Percentiles rank a stretch among this genome's conserved stretches.
Conservation (phyloP, 2,797 vertebrate species). For the Pachyuromys duprasi region DNA sequence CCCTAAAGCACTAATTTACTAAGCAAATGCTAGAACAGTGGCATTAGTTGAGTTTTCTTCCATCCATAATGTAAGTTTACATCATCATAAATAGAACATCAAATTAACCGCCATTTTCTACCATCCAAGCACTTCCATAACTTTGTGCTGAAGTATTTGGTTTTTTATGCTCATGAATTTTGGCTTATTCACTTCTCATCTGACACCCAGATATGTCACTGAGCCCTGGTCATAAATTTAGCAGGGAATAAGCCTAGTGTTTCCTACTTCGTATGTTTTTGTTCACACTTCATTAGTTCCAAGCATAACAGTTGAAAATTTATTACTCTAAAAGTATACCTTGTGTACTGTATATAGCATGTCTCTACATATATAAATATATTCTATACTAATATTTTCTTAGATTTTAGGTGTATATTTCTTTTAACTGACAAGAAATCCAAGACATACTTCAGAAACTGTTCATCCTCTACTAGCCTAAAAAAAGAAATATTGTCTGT, state of each 20-base stretch:
- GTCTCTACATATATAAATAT: not conserved
- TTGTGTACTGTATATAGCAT: not conserved
- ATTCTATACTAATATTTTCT: not conserved
- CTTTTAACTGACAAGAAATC: not conserved
- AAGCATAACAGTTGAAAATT: not conserved
- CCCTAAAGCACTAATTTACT: conserved; percentile 6
- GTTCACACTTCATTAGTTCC: not conserved
- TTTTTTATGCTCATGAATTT: not conserved
- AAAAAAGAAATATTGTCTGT: not conserved
- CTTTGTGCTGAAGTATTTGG: too few relatives aligned
- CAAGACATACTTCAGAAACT: not conserved
- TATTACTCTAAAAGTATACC: not conserved
- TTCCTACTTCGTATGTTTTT: not conserved
- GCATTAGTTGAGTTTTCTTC: not conserved
- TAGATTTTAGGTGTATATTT: not conserved
- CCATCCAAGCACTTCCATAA: too few relatives aligned
- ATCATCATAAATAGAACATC: not conserved
- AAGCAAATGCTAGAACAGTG: not conserved
- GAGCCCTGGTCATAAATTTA: not conserved
- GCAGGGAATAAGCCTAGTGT: not conserved
- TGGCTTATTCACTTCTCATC: not conserved
- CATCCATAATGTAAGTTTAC: not conserved
- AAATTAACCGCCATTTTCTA: not conserved
- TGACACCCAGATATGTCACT: not conserved
- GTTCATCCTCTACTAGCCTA: not conserved